Base-by-base conservation (phyloP, 2,888 invertebrate species). In the Mimumesa dahlbomi region DNA sequence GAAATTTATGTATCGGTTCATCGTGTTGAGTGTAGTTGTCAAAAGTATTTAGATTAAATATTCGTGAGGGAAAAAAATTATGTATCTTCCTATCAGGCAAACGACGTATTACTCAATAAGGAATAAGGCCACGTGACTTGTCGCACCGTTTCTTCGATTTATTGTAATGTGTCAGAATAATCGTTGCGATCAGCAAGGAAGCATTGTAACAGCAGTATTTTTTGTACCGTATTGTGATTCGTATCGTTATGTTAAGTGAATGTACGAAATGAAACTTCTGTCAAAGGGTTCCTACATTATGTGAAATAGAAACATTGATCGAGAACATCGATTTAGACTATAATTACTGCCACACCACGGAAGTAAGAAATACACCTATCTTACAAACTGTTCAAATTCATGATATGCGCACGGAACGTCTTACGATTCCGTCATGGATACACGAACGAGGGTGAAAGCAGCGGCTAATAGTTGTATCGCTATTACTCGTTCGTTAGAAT, bases 231-330 rank as follows among this genome's bases (percentile, higher is more conserved):
- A 53, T 63, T 45, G 62, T 65, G 43, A 64, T 54, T 21, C 14
- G 62, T 57, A 63, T 40, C 58, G 38, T 68, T 70, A 34, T 63
- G 65, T 77, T 68, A 43, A 56, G 50, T 54, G 38, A 50, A 65
- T 46, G 34, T 66, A 48, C 16, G 18, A 64, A 63, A 45, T 56
- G 48, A 52, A 67, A 54, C 43, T 64, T 73, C 25, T 59, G 49
- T 62, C 49, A 61, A 50, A 70, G 59, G 62, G 61, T 79, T 77
- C 71, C 65, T 82, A 74, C 38, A 48, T 75, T 68, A 40, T 38
- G 25, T 46, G 54, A 76, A 68, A 75, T 73, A 65, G 48, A 72
- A 53, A 48, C 19, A 42, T 67, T 61, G 52, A 54, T 59, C 59
- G n/a, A 58, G 29, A 68, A 49, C 53, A 59, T 68, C 64, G 49